phyloP scores from a whole-genome alignment of 2,888 invertebrate species.

The Pristionchus arcanus region DNA sequence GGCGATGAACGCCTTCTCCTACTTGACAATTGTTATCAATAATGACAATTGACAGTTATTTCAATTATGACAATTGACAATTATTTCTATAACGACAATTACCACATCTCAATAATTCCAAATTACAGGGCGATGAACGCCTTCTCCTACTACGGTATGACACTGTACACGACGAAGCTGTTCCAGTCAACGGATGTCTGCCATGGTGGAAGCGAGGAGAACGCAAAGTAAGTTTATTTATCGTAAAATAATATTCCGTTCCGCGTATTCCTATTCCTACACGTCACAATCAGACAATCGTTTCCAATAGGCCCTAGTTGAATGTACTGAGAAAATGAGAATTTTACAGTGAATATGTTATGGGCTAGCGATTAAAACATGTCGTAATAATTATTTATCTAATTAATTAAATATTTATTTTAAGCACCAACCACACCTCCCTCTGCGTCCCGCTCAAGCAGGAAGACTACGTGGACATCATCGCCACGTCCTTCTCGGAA shows the following conservation, averaged over 20 bases:
- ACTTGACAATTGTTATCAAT: too few species aligned
- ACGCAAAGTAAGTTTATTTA: conserved; percentile 2
- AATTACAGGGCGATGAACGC: conserved; percentile 83
- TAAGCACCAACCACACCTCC: conserved; percentile 4
- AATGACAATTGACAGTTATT: too few species aligned
- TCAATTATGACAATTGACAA: too few species aligned
- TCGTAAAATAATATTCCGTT: too few species aligned
- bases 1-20: too few species aligned
- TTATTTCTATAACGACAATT: too few species aligned
- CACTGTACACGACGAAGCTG: conserved; percentile 92
- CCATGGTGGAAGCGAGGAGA: conserved; percentile 43
- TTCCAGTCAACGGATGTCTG: conserved; percentile 83
- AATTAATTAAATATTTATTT: not conserved
- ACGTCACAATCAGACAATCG: too few species aligned
- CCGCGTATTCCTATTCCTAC: too few species aligned
- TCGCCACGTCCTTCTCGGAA: conserved; percentile 94
- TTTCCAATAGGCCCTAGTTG: too few species aligned
- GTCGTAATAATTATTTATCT: not conserved
- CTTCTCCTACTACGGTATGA: conserved; percentile 94
- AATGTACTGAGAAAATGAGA: too few species aligned
- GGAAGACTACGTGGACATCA: conserved; percentile 90
- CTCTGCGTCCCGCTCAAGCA: conserved; percentile 35
- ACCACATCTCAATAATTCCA: not conserved
- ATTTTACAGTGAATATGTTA: too few species aligned
- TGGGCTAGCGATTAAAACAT: too few species aligned